These are phyloP conservation scores for Corythaeola cristata DNA, from an alignment of 2,113 vertebrate species.

Conservation along the genomic window DNA sequence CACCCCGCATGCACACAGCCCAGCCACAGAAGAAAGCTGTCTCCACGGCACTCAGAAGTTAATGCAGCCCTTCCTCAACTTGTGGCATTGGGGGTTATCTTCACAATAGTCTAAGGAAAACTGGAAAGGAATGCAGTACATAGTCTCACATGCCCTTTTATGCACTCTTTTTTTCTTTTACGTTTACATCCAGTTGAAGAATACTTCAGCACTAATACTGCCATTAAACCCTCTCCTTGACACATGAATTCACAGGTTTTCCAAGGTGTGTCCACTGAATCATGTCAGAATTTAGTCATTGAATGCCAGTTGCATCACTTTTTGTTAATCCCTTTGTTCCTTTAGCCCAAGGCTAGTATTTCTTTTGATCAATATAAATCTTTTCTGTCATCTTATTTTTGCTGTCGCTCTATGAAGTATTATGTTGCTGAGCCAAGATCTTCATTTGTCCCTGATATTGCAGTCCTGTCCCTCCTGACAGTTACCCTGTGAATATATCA, in stretches of 20 bases:
- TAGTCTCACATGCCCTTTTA: neutral
- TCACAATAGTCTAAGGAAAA: neutral
- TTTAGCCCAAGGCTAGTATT: conserved; percentile 44
- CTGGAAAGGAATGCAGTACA: neutral
- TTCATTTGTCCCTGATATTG: conserved; percentile 35
- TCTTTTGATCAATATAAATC: conserved; percentile 50
- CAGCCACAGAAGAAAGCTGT: neutral
- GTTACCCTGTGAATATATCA: conserved; percentile 37
- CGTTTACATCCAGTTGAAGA: neutral
- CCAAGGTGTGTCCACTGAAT: conserved; percentile 1
- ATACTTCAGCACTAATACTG: neutral
- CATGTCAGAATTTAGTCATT: neutral
- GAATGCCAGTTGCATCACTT: neutral
- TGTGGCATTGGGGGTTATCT: neutral
- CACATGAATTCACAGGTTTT: neutral
- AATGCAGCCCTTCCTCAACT: neutral
- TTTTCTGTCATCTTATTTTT: conserved; percentile 29
- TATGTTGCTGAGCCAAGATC: conserved; percentile 28
- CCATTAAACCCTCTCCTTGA: neutral
- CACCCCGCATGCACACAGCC: neutral
- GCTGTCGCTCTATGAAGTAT: conserved; percentile 22
- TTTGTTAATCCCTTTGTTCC: conserved; percentile 28
- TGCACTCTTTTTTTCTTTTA: neutral
- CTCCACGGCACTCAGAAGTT: neutral
- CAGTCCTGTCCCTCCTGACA: conserved; percentile 28